Evolutionary conservation across 2,113 vertebrate species (phyloP), one percentile per base, ranked within the genome.

Genomic region (Oxygymnocypris stewartii): DNA sequence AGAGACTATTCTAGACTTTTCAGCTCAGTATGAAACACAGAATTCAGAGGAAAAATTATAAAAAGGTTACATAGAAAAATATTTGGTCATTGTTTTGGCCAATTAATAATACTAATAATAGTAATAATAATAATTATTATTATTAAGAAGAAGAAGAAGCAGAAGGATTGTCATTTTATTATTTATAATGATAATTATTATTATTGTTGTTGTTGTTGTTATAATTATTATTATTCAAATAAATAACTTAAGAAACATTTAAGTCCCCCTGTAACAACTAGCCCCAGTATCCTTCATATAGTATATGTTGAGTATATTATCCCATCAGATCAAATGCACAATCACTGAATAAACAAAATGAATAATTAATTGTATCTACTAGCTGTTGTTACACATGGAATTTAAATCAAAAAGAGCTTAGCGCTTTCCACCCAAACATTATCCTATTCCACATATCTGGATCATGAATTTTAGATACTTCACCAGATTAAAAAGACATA

Each of bases 351-450:
- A 37, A 51, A 57, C 49, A 7, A 23, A 57, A 57, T 10, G 31
- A 10, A 23, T 67, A 16, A 31, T 71, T 16, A 16, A 16, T 51
- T 1, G 0, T 40, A 20, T 37, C 67, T 59, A 59, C 57, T 59
- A 61, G 6, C 20, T 59, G 9, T 63, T 23, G 63, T 63, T 80
- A 61, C 35, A 63, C 35, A 63, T 63, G 0, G 28, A 25, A 61
- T n/a, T 42, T 42, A 42, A 61, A 63, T 61, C 44, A 78, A 78
- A 78, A 54, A 35, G 74, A 49, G 74, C 74, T 76, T 76, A 76
- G n/a, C 0, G 42, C 42, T 76, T 74, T 76, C 74, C 42, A 76
- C 42, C 74, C 74, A 76, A 76, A 47, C 74, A 76, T 49, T n/a
- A 47, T 76, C 42, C n/a, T 47, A 75, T 47, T 75, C 73, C 42